Conservation (phyloP, 2,113 vertebrate genomes). For the Rousettus leschenaultii region DNA sequence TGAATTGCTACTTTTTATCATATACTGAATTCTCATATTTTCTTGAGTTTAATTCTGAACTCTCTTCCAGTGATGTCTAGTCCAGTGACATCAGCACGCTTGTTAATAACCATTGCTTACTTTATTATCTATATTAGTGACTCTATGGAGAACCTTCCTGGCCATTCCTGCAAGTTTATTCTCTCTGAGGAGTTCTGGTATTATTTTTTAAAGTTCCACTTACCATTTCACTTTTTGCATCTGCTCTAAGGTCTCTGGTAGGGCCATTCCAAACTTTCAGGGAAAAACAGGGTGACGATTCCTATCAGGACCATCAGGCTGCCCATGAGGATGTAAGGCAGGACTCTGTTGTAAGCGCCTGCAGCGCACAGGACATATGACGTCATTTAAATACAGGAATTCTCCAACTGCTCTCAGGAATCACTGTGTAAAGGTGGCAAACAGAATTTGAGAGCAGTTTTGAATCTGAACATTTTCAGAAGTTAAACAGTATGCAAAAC, state of each 20-base stretch:
- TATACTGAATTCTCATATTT: not conserved
- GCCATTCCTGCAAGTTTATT: not conserved
- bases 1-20: not conserved
- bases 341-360: conserved; percentile 85
- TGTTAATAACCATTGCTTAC: not conserved
- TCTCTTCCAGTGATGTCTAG: not conserved
- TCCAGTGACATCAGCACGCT: not conserved
- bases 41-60: not conserved
- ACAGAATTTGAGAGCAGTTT: not conserved
- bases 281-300: conserved; percentile 86
- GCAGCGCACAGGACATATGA: not conserved
- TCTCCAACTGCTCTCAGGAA: not conserved
- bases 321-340: conserved; percentile 92
- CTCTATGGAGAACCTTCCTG: not conserved
- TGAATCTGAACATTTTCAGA: not conserved
- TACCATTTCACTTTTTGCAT: conserved; percentile 90
- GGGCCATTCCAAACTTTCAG: conserved; percentile 83
- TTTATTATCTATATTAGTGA: not conserved
- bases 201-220: conserved; percentile 41
- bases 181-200: not conserved
- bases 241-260: conserved; percentile 89
- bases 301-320: conserved; percentile 85
- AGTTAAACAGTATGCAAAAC: not conserved
- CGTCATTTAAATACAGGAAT: not conserved
- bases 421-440: not conserved